These are phyloP conservation scores for Rynchops niger DNA, from an alignment of 2,113 vertebrate species.

Conservation along the genomic window DNA sequence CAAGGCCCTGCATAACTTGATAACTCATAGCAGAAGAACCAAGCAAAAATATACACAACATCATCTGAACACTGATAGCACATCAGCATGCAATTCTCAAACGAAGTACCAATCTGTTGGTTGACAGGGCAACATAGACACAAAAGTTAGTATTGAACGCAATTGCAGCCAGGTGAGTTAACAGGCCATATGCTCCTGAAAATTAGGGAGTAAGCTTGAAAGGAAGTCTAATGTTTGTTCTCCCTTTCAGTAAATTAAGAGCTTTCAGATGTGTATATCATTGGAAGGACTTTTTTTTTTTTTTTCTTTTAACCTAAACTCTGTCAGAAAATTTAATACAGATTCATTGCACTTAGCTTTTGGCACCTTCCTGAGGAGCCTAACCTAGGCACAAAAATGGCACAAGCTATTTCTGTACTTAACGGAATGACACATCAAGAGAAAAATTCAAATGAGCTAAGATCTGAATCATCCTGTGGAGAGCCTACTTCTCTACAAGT, in stretches of 20 bases:
- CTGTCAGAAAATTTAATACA: neutral
- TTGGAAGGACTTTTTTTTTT: neutral
- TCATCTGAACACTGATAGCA: neutral
- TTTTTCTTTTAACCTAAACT: neutral
- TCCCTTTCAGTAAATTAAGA: neutral
- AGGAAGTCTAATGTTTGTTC: neutral
- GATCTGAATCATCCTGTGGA: neutral
- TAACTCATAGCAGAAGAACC: neutral
- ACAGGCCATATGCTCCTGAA: neutral
- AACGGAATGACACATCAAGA: neutral
- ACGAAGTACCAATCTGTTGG: neutral
- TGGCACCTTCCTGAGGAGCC: neutral
- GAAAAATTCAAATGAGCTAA: constrained; percentile 2
- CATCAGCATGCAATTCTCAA: neutral
- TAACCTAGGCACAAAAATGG: neutral
- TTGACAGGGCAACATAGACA: neutral
- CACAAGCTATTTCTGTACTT: neutral
- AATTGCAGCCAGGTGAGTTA: neutral
- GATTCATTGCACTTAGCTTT: neutral
- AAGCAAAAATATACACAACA: neutral
- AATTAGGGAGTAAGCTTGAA: neutral
- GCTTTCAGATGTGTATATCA: neutral
- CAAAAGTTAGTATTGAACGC: neutral
- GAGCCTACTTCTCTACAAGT: neutral
- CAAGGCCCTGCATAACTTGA: neutral